Evolutionary conservation across 1,140 invertebrate genomes (phyloP), one percentile per base, ranked within the genome.

Genomic region (Orchestia grillus): DNA sequence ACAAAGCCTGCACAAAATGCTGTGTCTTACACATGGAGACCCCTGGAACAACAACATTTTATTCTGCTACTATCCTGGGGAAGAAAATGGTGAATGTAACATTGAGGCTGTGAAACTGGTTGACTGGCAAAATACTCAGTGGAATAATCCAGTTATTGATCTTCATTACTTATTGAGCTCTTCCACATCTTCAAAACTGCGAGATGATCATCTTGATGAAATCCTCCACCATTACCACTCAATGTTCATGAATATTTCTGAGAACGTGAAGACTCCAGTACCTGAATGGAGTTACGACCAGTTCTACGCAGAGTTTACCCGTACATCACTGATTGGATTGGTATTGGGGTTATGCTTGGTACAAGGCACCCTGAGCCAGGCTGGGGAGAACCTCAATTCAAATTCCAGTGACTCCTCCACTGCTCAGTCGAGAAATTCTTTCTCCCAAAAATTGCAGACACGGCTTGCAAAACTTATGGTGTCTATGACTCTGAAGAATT

Each of bases 1-100:
- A 43, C 96, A 96, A 45, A 96, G 57, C 41, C 57, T 96, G 47
- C 96, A 97, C 94, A 87, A 95, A 95, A 96, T 97, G 87, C 92
- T 97, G 23, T 96, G 96, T 36, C 96, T 97, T n/a, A 97, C 96
- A n/a, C 96, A 97, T 95, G 96, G 96, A 41, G 96, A 97, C 41
- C 96, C 96, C 96, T 97, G 96, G 96, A 96, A 96, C 45, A 97
- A 96, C 87, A 97, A 97, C 88, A 96, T 97, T 36, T 95, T 97
- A 77, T 97, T 95, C 92, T 94, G 53, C 41, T 96, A 97, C 47
- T 42, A 96, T 47, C 44, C 44, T 44, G 42, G 28, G 40, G 62
- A 57, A 62, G 28, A 88, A 23, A 90, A 96, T 95, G 96, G 77
- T 36, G 62, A 95, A 44, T 62, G 57, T 57, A 43, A 40, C 11